Base-by-base conservation (phyloP, 2,888 invertebrate species). In the Drosophila pullipes region DNA sequence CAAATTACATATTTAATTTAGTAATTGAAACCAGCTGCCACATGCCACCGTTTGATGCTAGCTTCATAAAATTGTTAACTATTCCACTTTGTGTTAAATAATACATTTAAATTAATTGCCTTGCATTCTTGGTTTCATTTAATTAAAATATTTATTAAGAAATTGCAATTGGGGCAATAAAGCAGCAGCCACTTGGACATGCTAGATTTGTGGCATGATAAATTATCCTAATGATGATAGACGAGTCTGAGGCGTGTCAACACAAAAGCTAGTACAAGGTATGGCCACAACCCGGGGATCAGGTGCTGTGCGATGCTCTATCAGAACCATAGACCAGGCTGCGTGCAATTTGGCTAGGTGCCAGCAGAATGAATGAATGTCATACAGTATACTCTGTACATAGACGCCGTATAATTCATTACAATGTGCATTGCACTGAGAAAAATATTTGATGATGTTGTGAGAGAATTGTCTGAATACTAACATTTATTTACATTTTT, bases 201-300 rank as follows among this genome's bases (percentile, higher is more conserved):
- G 70, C 71, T 60, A 78, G 89, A 85, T 90, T 76, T 76, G 50
- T 73, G 69, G 60, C 55, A 82, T 82, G 87, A 87, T 91, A 85
- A 91, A 90, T 91, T 77, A 90, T 81, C 76, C 89, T 88, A 87
- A 91, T 88, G 81, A 90, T 81, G 83, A 88, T 75, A 81, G 83
- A 78, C 82, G 82, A 76, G 70, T 69, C 81, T 44, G 52, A 79
- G 72, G 69, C 80, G 62, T 78, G 86, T 70, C 76, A 47, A 66
- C 69, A 90, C 89, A 89, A 90, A 90, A 73, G 83, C 75, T 75
- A 76, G 69, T 57, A 47, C 49, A 74, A 73, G 69, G 62, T 61
- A 55, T 58, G 66, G 69, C 66, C 65, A 74, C 35, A 59, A 18
- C n/a, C 41, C 39, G 28, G 50, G 55, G 58, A 73, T 65, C 78